These are phyloP conservation scores for Zaprionus tsacasi DNA, from an alignment of 1,140 invertebrate genomes.

Conservation along the genomic window DNA sequence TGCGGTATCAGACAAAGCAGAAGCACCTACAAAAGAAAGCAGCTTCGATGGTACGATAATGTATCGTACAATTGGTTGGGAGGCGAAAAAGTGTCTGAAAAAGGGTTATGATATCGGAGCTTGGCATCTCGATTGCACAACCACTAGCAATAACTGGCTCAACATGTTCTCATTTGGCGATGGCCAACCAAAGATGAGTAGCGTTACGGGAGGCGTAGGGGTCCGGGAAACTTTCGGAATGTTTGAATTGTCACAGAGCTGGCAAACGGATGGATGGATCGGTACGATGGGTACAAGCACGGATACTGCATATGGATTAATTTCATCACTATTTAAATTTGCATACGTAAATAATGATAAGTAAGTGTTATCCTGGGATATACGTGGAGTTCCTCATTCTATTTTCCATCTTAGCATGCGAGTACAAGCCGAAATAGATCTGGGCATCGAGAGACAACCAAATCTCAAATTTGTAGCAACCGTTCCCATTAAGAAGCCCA, in stretches of 20 bases:
- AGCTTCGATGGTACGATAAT: not conserved
- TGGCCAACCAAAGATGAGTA: not conserved
- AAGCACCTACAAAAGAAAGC: no score
- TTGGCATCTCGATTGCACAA: not conserved
- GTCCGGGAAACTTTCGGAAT: not conserved
- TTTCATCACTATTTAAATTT: not conserved
- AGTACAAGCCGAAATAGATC: not conserved
- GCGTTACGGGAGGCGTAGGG: not conserved
- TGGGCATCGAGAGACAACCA: not conserved
- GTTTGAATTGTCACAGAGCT: not conserved
- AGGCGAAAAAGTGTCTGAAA: not conserved
- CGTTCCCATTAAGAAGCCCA: not conserved
- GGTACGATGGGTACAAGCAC: not conserved
- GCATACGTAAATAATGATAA: not conserved
- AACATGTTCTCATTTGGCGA: not conserved
- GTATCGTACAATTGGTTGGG: not conserved
- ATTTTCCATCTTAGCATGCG: not conserved
- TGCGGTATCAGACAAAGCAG: no score
- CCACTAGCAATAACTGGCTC: not conserved
- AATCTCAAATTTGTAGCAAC: not conserved
- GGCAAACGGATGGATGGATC: not conserved
- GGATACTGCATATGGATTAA: not conserved
- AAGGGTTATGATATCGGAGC: not conserved
- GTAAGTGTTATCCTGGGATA: not conserved
- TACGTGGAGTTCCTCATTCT: no score